A percentile compares a stretch with the other conserved stretches of the same genome.
These are phyloP conservation scores for Mohoua ochrocephala DNA, from an alignment of 2,113 vertebrate genomes.

Conservation along the genomic window DNA sequence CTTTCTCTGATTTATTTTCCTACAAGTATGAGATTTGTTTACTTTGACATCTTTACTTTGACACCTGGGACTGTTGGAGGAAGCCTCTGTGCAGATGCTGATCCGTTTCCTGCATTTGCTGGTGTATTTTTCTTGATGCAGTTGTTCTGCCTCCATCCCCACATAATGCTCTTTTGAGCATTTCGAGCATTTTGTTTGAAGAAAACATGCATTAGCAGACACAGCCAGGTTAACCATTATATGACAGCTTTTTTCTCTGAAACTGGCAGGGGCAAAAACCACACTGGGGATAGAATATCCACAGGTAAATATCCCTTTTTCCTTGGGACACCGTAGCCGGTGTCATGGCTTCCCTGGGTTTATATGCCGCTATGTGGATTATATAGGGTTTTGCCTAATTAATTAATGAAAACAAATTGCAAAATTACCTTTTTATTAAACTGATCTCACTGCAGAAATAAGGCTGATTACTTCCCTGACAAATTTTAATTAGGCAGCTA, in stretches of 20 bases:
- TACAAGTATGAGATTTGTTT: background rate
- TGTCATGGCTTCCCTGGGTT: background rate
- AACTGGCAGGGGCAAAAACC: background rate
- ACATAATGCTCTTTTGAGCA: background rate
- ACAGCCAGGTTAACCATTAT: background rate
- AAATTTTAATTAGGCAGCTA: constrained; percentile 49
- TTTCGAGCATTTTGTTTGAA: background rate
- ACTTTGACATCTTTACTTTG: background rate
- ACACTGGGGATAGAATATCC: background rate
- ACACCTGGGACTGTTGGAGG: background rate
- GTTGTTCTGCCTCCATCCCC: background rate
- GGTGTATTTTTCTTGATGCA: background rate
- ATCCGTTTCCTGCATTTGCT: background rate
- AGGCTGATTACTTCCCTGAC: constrained; percentile 28
- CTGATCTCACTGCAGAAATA: background rate
- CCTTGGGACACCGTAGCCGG: too few relatives aligned
- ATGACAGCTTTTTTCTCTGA: background rate
- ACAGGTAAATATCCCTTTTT: background rate
- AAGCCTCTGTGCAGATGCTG: background rate
- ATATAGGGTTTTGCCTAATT: background rate
- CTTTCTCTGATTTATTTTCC: background rate
- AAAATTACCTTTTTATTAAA: constrained; percentile 43
- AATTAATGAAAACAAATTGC: constrained; percentile 24
- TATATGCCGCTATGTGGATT: background rate
- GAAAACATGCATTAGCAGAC: background rate